These are phyloP conservation scores for Branchellion lobata DNA, from an alignment of 2,888 invertebrate genomes.

Conservation along the genomic window DNA sequence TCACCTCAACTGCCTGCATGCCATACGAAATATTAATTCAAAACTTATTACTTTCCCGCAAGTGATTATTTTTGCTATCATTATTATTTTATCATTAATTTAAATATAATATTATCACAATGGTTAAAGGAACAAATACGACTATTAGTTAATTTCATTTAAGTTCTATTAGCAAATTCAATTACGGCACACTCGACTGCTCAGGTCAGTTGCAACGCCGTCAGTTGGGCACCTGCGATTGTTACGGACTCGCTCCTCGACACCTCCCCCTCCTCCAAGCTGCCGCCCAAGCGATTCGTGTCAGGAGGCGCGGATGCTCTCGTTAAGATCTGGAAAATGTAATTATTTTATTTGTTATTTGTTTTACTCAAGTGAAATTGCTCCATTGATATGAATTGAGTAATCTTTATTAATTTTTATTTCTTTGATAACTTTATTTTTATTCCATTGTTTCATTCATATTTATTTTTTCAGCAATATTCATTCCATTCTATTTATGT, in stretches of 20 bases:
- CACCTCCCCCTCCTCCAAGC: conserved; percentile 54
- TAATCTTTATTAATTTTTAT: neutral
- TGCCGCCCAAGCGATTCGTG: conserved; percentile 74
- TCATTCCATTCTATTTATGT: no score
- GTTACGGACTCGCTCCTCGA: conserved; percentile 65
- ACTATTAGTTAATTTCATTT: no score
- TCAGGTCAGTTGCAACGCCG: conserved; percentile 88
- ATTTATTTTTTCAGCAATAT: neutral
- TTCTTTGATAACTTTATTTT: neutral
- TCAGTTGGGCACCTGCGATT: conserved; percentile 89
- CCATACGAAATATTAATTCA: no score
- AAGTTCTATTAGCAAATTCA: no score
- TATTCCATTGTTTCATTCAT: neutral
- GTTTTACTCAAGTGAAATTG: no score
- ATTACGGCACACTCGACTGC: no score
- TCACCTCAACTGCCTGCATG: no score
- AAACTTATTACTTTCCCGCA: no score
- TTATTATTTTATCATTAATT: no score
- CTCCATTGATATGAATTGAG: neutral
- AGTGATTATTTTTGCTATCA: no score
- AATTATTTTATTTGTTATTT: conserved; percentile 57
- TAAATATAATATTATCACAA: no score
- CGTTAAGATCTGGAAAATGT: conserved; percentile 77
- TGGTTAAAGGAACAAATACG: no score
- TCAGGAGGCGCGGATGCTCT: conserved; percentile 97